These are phyloP conservation scores for Spermophilus dauricus DNA, from an alignment of 2,113 vertebrate genomes.

Conservation along the genomic window DNA sequence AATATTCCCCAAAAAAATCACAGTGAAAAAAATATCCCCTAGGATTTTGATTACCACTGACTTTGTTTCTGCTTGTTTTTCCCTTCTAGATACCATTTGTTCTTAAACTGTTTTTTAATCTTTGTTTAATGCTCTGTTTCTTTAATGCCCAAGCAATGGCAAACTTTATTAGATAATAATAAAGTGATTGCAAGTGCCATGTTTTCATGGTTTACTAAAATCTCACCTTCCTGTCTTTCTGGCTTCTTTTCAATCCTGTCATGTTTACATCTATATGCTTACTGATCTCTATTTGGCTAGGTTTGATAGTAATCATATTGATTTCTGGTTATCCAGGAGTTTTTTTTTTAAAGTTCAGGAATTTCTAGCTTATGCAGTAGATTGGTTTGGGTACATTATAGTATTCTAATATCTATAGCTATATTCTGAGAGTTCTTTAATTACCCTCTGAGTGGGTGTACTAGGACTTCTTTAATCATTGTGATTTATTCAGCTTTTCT, in stretches of 20 bases:
- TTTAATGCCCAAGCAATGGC: slow-evolving; percentile 4
- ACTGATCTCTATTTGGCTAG: neutral
- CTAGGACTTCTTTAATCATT: neutral
- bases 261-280: slow-evolving; percentile 33
- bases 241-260: slow-evolving; percentile 50
- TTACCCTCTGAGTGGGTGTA: neutral
- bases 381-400: neutral
- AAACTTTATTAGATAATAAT: neutral
- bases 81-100: neutral
- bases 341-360: neutral
- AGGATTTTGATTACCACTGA: neutral
- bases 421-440: slow-evolving; percentile 38
- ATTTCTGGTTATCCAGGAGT: neutral
- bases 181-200: neutral
- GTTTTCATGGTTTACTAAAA: slow-evolving; percentile 28
- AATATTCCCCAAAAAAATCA: slow-evolving; percentile 33
- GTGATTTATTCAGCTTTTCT: slow-evolving; percentile 43
- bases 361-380: neutral
- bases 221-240: slow-evolving; percentile 61
- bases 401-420: neutral
- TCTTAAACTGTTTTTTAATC: neutral
- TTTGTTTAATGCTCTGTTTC: slow-evolving; percentile 56
- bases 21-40: neutral
- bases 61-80: slow-evolving; percentile 26
- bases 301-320: slow-evolving; percentile 17